These are phyloP conservation scores for Chalcis sispes DNA, from an alignment of 2,888 invertebrate species.

Conservation along the genomic window DNA sequence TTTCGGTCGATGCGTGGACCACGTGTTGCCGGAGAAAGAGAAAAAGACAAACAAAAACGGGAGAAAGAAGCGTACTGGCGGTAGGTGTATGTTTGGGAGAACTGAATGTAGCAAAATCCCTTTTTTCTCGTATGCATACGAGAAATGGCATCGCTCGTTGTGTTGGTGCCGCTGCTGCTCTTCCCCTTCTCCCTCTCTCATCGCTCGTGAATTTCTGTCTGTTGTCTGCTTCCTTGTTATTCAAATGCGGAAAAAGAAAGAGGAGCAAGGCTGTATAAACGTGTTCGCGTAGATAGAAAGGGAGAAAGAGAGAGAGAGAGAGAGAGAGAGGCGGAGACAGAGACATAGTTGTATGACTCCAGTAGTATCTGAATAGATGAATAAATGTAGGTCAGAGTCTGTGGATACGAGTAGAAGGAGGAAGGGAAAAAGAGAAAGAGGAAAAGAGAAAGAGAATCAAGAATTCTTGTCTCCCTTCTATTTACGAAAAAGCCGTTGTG, in stretches of 20 bases:
- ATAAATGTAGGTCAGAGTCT: constrained; percentile 62
- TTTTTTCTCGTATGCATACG: background rate
- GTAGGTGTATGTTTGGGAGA: background rate
- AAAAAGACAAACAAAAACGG: too few relatives aligned
- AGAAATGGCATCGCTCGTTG: background rate
- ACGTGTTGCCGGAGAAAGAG: too few relatives aligned
- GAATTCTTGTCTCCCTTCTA: constrained; percentile 33
- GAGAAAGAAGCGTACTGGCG: background rate
- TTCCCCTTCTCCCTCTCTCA: too few relatives aligned
- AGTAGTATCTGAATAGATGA: constrained; percentile 58
- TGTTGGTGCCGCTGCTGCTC: background rate
- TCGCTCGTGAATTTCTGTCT: constrained; percentile 62
- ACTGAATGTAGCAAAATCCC: background rate
- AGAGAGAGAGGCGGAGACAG: constrained; percentile 16
- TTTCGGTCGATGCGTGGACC: background rate
- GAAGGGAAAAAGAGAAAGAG: background rate
- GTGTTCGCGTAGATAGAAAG: too few relatives aligned
- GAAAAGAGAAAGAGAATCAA: constrained; percentile 36
- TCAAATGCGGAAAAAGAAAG: constrained; percentile 60
- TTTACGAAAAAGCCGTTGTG: constrained; percentile 39
- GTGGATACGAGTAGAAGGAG: too few relatives aligned
- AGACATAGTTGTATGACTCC: constrained; percentile 21
- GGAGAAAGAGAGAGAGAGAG: background rate
- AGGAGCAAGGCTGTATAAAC: constrained; percentile 27
- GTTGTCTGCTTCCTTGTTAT: constrained; percentile 62